These are phyloP conservation scores for Diorhabda sublineata DNA, from an alignment of 1,140 invertebrate genomes.

Conservation along the genomic window DNA sequence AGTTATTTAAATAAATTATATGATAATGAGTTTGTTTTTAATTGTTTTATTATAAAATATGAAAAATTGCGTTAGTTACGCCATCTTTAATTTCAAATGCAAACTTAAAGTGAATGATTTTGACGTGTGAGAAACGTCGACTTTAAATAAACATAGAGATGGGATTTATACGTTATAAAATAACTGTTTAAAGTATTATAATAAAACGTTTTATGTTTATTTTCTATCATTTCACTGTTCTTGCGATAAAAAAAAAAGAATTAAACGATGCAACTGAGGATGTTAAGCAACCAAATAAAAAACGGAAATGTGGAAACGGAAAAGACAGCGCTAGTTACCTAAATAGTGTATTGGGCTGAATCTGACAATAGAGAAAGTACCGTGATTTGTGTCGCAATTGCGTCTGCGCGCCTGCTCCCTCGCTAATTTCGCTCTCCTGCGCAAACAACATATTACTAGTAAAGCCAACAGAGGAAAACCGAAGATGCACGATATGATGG, in stretches of 20 bases:
- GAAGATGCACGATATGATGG: conserved; percentile 84
- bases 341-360: conserved; percentile 69
- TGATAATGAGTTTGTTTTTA: too few species aligned
- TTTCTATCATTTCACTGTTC: neutral
- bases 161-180: too few species aligned
- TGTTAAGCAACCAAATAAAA: conserved; percentile 13
- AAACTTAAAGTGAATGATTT: too few species aligned
- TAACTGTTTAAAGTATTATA: neutral
- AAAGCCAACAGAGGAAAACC: conserved; percentile 80
- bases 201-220: neutral
- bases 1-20: too few species aligned
- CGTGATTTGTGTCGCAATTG: conserved; percentile 73
- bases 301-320: neutral
- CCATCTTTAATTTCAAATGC: too few species aligned
- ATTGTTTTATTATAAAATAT: too few species aligned
- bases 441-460: conserved; percentile 79
- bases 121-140: too few species aligned
- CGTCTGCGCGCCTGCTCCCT: conserved; percentile 70
- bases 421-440: conserved; percentile 75
- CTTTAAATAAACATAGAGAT: too few species aligned
- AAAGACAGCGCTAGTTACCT: conserved; percentile 52
- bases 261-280: conserved; percentile 9
- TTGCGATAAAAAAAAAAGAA: conserved; percentile 9
- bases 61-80: too few species aligned
- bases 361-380: conserved; percentile 72